Conservation (phyloP, 2,888 invertebrate genomes). For the Drosophila mettleri region DNA sequence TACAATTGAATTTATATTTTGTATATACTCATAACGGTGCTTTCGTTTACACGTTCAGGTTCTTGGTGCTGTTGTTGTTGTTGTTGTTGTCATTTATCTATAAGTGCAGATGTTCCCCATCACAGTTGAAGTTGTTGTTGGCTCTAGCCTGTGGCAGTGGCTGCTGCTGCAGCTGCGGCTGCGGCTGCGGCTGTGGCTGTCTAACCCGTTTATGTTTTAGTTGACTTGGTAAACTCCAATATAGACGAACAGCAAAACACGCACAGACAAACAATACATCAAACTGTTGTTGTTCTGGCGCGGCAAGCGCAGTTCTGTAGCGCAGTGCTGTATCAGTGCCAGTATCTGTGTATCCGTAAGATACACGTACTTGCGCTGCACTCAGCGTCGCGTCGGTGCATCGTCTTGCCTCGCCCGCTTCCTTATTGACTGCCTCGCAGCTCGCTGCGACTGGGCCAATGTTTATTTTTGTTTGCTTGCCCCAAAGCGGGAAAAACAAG, state of each 20-base stretch:
- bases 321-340: conserved; percentile 18
- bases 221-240: conserved; percentile 66
- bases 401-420: too few relatives aligned
- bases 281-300: conserved; percentile 50
- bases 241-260: conserved; percentile 34
- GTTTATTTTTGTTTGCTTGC: conserved; percentile 68
- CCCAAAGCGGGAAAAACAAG: conserved; percentile 73
- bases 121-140: conserved; percentile 26
- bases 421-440: conserved; percentile 62
- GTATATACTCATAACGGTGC: conserved; percentile 43
- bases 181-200: conserved; percentile 40
- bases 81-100: conserved; percentile 25
- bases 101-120: conserved; percentile 44
- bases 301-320: conserved; percentile 20
- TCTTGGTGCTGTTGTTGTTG: conserved; percentile 41
- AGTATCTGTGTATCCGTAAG: conserved; percentile 65
- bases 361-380: conserved; percentile 61
- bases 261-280: conserved; percentile 68
- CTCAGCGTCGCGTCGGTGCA: conserved; percentile 20
- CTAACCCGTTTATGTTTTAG: conserved; percentile 75
- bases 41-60: conserved; percentile 52
- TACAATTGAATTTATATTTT: conserved; percentile 1
- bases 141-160: conserved; percentile 16
- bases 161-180: conserved; percentile 12
- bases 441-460: conserved; percentile 48